Evolutionary conservation across 2,888 invertebrate species (phyloP).

Genomic region (Seira ritae): DNA sequence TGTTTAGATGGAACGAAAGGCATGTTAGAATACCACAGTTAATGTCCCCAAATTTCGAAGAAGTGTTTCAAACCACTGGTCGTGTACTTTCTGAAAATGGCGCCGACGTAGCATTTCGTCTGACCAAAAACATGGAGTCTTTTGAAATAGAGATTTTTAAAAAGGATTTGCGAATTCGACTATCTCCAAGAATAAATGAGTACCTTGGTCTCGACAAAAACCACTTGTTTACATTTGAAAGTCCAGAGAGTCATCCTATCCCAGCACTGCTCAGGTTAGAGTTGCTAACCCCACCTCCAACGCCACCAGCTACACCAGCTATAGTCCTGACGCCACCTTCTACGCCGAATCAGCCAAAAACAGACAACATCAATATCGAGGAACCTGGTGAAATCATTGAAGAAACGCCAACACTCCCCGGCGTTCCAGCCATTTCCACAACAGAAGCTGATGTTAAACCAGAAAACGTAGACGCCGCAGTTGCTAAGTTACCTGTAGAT

Average conservation of each 20-base stretch:
- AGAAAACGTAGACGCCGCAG: no score
- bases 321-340: no score
- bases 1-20: not conserved
- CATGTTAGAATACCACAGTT: not conserved
- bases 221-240: not conserved
- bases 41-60: not conserved
- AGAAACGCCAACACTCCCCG: no score
- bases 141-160: not conserved
- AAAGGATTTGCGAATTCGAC: not conserved
- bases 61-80: not conserved
- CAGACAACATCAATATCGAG: no score
- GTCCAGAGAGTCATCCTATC: not conserved
- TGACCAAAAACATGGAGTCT: no score
- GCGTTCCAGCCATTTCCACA: no score
- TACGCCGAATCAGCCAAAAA: no score
- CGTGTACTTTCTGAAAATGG: not conserved
- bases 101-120: no score
- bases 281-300: not conserved
- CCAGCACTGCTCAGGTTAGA: no score
- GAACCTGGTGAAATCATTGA: no score
- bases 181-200: not conserved
- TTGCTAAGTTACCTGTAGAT: no score
- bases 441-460: no score
- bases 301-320: not conserved
- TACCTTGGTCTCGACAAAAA: not conserved